These are phyloP conservation scores for Papilio demoleus DNA, from an alignment of 2,888 invertebrate genomes.

Conservation along the genomic window DNA sequence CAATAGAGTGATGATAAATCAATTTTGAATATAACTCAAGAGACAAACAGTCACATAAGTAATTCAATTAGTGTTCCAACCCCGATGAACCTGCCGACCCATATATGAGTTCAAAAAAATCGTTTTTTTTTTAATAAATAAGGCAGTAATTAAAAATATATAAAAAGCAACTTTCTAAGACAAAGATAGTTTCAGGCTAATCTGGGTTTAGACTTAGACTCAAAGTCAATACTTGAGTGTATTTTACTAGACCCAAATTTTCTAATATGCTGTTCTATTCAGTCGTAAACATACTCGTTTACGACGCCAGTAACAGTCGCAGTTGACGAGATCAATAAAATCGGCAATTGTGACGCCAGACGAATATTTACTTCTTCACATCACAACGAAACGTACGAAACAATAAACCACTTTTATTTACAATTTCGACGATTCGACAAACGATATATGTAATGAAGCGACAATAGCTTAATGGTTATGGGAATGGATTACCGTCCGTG, in stretches of 20 bases:
- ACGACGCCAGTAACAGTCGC: conserved; percentile 23
- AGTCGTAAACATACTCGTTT: conserved; percentile 39
- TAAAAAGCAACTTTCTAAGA: no score
- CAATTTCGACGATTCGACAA: background rate
- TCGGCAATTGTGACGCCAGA: conserved; percentile 22
- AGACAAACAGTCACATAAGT: no score
- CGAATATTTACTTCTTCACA: conserved; percentile 10
- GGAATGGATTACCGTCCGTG: no score
- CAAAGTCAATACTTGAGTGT: background rate
- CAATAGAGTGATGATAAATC: no score
- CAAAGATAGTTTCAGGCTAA: no score
- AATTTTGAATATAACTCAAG: no score
- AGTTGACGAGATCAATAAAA: conserved; percentile 38
- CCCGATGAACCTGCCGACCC: no score
- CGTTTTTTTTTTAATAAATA: no score
- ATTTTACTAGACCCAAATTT: conserved; percentile 32
- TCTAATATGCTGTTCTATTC: conserved; percentile 36
- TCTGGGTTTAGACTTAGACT: background rate
- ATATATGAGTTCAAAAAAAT: no score
- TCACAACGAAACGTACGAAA: conserved; percentile 6
- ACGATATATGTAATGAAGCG: background rate
- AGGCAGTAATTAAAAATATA: no score
- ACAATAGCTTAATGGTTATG: no score
- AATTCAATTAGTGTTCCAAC: no score
- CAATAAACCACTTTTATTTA: conserved; percentile 3